Evolutionary conservation across 2,888 invertebrate genomes (phyloP), one percentile per base, ranked within the genome.

Genomic region (Hermaeophaga mercurialis): DNA sequence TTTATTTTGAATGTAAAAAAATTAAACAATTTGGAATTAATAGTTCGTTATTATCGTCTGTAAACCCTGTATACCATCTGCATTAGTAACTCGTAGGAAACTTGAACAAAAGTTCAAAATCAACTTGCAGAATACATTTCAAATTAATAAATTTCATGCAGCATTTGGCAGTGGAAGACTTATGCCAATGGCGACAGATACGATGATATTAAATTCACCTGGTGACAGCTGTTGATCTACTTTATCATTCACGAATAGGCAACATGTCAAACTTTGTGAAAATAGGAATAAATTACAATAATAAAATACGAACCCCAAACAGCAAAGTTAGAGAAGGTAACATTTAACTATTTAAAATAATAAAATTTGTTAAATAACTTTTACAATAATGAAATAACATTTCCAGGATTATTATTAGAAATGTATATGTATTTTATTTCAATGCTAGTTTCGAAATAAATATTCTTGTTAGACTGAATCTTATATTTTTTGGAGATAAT

Each of bases 191-290:
- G 60, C 58, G 62, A 68, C 52, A 52, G 67, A 68, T 67, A 66
- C 69, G 64, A 67, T 67, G 74, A 78, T 78, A 79, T 79, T 79
- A 78, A 78, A 78, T 77, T 77, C 75, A 78, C 78, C 79, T 77
- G 78, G 77, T 77, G 78, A 75, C 78, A 78, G 75, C 73, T 77
- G 78, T 72, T 72, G 73, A 71, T 70, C 75, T 75, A 74, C 73
- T 77, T 76, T 76, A 76, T 78, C 77, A 76, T 66, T 71, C 68
- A 65, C 66, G 67, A 70, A 72, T 70, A 71, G 70, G 69, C 70
- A 69, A 70, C 68, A 67, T 63, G 69, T 67, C 67, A 67, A 70
- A 70, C 68, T 70, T 69, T 67, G 64, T 60, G 64, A 64, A 64
- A 36, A 45, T 33, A 36, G 11, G 34, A 43, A 52, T 53, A 45